Evolutionary conservation across 2,797 vertebrate species (phyloP).

Genomic region (Threskiornis aethiopicus): DNA sequence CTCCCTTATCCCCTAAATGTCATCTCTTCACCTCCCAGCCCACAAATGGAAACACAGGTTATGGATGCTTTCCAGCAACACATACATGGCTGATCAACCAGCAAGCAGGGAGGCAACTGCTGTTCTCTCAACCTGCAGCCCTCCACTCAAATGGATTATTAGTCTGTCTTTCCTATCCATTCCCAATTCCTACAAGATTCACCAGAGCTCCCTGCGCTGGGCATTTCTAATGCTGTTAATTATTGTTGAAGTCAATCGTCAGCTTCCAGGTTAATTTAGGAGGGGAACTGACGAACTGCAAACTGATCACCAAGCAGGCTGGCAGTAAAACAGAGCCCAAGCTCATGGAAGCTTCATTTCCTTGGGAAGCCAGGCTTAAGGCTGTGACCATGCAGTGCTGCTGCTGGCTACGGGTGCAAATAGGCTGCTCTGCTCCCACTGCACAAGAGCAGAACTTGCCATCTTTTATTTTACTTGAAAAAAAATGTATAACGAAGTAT

Average conservation of each 20-base stretch:
- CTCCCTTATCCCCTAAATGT: neutral
- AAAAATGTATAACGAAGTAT: fast-evolving
- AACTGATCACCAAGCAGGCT: neutral
- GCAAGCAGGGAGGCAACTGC: neutral
- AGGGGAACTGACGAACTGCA: neutral
- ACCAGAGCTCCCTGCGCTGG: neutral
- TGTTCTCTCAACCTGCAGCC: neutral
- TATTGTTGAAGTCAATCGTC: neutral
- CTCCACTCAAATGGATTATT: neutral
- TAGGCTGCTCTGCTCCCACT: neutral
- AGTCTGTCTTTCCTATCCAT: neutral
- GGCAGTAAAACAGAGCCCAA: neutral
- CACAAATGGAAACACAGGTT: neutral
- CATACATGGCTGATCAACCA: fast-evolving
- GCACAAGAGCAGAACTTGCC: neutral
- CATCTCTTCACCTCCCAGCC: neutral
- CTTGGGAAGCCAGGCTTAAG: neutral
- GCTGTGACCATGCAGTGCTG: neutral
- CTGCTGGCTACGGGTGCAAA: neutral
- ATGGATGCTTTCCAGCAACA: neutral
- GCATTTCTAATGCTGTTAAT: neutral
- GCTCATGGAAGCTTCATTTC: neutral
- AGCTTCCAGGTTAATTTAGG: neutral
- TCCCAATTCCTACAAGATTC: neutral
- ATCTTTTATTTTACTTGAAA: neutral